Evolutionary conservation across 2,113 vertebrate genomes (phyloP).

Genomic region (Gnathonemus longibarbis): DNA sequence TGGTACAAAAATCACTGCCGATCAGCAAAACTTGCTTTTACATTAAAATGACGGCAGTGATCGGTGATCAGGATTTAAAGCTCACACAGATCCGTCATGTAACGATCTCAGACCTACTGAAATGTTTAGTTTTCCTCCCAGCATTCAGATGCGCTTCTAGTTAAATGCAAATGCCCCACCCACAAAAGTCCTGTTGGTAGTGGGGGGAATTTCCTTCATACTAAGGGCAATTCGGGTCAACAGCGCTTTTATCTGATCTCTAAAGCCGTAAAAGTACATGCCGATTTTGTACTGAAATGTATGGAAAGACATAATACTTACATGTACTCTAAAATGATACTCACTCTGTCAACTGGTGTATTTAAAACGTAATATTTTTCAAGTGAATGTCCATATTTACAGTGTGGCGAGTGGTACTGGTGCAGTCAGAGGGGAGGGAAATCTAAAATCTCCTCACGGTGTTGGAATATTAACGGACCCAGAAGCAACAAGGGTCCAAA

Average conservation of each 20-base stretch:
- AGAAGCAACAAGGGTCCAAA: background rate
- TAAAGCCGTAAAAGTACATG: background rate
- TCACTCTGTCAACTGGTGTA: background rate
- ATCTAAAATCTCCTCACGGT: background rate
- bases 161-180: background rate
- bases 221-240: constrained; percentile 7
- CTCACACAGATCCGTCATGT: background rate
- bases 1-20: background rate
- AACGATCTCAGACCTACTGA: background rate
- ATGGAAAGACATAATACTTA: background rate
- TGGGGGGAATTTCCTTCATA: background rate
- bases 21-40: background rate
- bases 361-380: background rate
- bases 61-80: background rate
- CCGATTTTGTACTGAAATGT: background rate
- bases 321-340: background rate
- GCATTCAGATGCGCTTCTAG: background rate
- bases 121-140: background rate
- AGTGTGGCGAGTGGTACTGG: background rate
- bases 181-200: background rate
- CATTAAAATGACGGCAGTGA: background rate
- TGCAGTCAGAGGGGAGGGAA: background rate
- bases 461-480: background rate
- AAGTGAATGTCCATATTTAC: background rate
- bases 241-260: background rate